phyloP scores from a whole-genome alignment of 2,888 invertebrate genomes.

The Acronicta alni region DNA sequence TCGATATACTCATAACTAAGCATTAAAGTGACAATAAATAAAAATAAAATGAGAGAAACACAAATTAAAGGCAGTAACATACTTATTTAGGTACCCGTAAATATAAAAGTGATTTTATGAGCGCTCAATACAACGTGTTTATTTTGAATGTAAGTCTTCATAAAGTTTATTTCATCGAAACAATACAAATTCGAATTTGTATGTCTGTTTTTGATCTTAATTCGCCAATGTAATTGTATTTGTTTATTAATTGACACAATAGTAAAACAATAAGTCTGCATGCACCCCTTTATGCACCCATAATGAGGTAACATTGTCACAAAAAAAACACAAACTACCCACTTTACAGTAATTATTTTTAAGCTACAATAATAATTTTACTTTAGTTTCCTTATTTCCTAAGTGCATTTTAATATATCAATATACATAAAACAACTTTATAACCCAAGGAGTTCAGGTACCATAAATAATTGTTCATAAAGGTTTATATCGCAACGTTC shows the following conservation, averaged over 20 bases:
- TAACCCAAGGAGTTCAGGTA: constrained; percentile 49
- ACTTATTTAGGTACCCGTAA: constrained; percentile 25
- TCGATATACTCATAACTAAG: constrained; percentile 36
- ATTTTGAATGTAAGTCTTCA: constrained; percentile 38
- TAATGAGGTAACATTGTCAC: no score
- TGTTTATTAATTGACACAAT: no score
- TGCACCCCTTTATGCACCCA: no score
- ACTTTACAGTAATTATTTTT: no score
- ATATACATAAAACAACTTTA: constrained; percentile 24
- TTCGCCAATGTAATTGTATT: neutral
- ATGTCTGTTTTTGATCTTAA: constrained; percentile 3
- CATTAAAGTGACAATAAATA: constrained; percentile 36
- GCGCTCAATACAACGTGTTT: constrained; percentile 27
- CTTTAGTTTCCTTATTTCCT: no score
- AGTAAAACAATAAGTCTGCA: no score
- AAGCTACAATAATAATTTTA: no score
- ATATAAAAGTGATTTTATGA: constrained; percentile 36
- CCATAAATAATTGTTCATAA: constrained; percentile 42
- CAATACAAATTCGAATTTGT: constrained; percentile 14
- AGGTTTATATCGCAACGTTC: constrained; percentile 30
- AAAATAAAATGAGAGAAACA: constrained; percentile 23
- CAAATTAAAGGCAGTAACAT: constrained; percentile 17
- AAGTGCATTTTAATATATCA: constrained; percentile 22
- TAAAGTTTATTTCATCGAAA: constrained; percentile 22
- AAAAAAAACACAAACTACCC: no score